Evolutionary conservation across 2,797 vertebrate genomes (phyloP).

Genomic region (Falco rusticolus): DNA sequence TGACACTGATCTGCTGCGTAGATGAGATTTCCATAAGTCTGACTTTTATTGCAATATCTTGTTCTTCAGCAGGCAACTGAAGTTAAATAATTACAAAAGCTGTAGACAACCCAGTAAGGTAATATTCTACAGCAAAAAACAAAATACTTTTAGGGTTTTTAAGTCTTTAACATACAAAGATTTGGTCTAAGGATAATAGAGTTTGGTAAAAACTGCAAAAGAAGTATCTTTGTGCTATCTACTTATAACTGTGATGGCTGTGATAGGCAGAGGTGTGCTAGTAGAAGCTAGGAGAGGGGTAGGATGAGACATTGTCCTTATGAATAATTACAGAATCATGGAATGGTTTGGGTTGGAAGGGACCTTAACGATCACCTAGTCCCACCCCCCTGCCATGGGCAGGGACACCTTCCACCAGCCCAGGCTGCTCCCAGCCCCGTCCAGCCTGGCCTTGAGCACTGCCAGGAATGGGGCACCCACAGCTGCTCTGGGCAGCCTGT

Average conservation of each 20-base stretch:
- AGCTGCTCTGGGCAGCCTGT: too few species aligned
- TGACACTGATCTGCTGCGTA: background rate
- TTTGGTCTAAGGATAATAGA: background rate
- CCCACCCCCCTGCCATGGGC: too few species aligned
- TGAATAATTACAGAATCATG: too few species aligned
- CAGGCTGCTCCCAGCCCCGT: too few species aligned
- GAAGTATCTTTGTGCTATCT: background rate
- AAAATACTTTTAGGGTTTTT: background rate
- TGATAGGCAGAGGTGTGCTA: background rate
- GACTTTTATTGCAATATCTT: background rate
- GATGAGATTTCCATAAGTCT: background rate
- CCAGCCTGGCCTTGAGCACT: too few species aligned
- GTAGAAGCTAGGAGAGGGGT: background rate
- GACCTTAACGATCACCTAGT: too few species aligned
- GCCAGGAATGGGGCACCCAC: too few species aligned
- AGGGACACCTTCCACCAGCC: too few species aligned
- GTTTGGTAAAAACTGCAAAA: background rate
- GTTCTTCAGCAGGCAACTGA: background rate
- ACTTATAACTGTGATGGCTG: background rate
- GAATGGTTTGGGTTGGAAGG: too few species aligned
- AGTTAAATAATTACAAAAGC: background rate
- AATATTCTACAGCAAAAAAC: background rate
- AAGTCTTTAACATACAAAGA: fast-evolving
- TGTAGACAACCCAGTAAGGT: background rate
- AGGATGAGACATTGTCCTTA: background rate